Percentiles rank a stretch among this genome's conserved stretches.
Evolutionary conservation across 2,113 vertebrate species (phyloP).

Genomic region (Clarias gariepinus): DNA sequence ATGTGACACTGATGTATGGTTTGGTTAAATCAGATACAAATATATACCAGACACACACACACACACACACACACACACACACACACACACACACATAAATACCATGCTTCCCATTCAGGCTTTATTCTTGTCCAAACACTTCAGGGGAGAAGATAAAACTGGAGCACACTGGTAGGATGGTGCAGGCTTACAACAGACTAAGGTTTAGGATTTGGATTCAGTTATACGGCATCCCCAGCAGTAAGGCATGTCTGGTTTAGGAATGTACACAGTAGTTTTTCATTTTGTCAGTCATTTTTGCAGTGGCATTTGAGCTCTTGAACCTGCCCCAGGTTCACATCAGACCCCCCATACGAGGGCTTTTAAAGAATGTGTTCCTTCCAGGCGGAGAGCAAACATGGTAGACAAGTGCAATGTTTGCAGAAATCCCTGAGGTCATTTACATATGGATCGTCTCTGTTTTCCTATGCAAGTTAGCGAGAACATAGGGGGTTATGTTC

Average conservation of each 20-base stretch:
- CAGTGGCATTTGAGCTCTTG: background rate
- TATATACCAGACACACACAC: conserved; percentile 4
- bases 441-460: conserved; percentile 8
- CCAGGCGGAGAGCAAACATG: conserved; percentile 31
- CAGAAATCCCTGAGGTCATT: background rate
- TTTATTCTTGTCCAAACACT: conserved; percentile 18
- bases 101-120: conserved; percentile 5
- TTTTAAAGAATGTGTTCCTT: background rate
- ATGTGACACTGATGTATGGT: conserved; percentile 19
- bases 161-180: conserved; percentile 40
- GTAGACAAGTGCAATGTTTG: conserved; percentile 42
- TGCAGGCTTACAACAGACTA: conserved; percentile 6
- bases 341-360: background rate
- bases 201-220: conserved; percentile 13
- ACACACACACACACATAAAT: conserved; percentile 14
- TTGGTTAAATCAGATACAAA: conserved; percentile 21
- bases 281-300: background rate
- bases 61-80: conserved; percentile 7
- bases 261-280: background rate
- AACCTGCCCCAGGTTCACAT: background rate
- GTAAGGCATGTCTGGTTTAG: background rate
- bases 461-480: background rate
- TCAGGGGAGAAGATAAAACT: conserved; percentile 11
- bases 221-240: background rate
- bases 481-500: background rate